Evolutionary conservation across 2,797 vertebrate species (phyloP).

Genomic region (Catamblyrhynchus diadema): DNA sequence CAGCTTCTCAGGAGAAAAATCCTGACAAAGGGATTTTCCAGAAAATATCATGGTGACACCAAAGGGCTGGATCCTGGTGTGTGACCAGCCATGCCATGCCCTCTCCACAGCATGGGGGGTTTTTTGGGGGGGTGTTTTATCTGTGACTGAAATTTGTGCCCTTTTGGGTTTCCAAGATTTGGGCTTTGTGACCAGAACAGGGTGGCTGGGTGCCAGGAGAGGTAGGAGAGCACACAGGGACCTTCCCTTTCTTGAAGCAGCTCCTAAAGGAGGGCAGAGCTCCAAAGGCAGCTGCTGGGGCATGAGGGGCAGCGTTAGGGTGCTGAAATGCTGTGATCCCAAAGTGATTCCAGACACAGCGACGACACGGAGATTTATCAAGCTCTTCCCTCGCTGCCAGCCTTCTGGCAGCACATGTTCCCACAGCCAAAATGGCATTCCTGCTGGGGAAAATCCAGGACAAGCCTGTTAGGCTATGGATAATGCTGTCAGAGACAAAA

Average conservation of each 20-base stretch:
- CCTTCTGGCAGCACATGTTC: background rate
- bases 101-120: fast-evolving
- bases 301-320: fast-evolving
- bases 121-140: fast-evolving
- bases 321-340: fast-evolving
- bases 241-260: background rate
- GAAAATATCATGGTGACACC: too few relatives aligned
- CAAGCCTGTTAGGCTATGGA: background rate
- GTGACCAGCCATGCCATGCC: background rate
- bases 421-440: background rate
- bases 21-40: too few relatives aligned
- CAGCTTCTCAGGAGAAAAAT: too few relatives aligned
- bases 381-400: background rate
- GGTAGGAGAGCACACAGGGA: background rate
- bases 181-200: background rate
- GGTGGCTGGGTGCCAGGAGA: background rate
- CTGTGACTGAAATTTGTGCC: background rate
- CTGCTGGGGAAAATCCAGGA: background rate
- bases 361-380: background rate
- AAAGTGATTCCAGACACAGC: background rate
- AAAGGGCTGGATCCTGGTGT: background rate
- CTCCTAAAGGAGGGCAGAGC: background rate
- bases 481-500: background rate
- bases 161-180: background rate
- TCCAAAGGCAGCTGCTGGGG: background rate